Evolutionary conservation across 2,888 invertebrate species (phyloP), one percentile per base, ranked within the genome.

Genomic region (Drosophila tanythrix): DNA sequence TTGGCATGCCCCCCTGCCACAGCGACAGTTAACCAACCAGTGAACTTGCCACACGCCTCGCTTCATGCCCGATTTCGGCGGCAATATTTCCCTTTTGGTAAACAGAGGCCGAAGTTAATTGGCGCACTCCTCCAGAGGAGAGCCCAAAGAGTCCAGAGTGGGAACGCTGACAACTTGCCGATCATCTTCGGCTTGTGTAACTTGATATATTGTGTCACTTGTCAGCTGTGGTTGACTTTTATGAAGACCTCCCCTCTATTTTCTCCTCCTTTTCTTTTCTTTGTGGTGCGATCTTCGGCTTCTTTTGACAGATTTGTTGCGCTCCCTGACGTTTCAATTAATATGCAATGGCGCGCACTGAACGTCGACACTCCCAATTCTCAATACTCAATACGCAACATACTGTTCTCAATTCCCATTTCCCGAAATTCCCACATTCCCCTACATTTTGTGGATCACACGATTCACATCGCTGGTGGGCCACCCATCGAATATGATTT

Each of bases 241-340:
- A 81, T 83, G 79, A 81, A 61, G 29, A 75, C 73, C 77, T 59
- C 72, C 83, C 53, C 46, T 48, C 57, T 31, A 40, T 38, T 52
- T 48, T 62, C 65, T 31, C 55, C 55, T 31, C 21, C 62, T 31
- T 52, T 57, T 36, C 21, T 38, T 66, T 36, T 63, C 61, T 51
- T 67, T 71, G 76, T 78, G 74, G 72, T 65, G 70, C 55, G 71
- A 70, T 70, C 82, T 82, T 76, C 82, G 87, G 89, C 67, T 66
- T 79, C 91, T 89, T 91, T 92, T 92, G 92, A 92, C 89, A 90
- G 87, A 91, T 92, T 92, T 91, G 92, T 75, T 82, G 81, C 83
- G 91, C 88, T 85, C 80, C 83, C 89, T 76, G 81, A 89, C 83
- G 87, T 88, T 81, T 88, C 89, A 91, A 89, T 90, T 89, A 86